Percentiles rank a stretch among this genome's conserved stretches.
phyloP scores from a whole-genome alignment of 1,140 invertebrate genomes.

The Heliconius eleuchia region DNA sequence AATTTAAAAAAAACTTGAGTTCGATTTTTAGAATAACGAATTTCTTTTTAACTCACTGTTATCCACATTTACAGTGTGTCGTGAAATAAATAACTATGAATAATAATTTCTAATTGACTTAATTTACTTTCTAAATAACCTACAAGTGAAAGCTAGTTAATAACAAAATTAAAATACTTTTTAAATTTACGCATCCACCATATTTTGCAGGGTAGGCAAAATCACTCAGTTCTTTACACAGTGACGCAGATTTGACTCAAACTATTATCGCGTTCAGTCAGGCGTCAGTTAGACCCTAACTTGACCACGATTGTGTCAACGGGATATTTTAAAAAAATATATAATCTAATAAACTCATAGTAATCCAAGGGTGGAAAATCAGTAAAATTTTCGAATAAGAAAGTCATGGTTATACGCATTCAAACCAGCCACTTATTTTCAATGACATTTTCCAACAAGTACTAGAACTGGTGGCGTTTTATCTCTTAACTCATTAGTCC shows the following conservation, averaged over 20 bases:
- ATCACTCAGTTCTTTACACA: no score
- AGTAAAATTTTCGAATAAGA: neutral
- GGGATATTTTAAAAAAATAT: neutral
- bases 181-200: no score
- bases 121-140: no score
- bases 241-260: neutral
- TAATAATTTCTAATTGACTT: no score
- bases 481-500: slow-evolving; percentile 41
- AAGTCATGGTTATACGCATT: slow-evolving; percentile 7
- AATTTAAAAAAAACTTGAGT: no score
- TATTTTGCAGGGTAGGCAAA: no score
- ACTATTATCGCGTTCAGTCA: neutral
- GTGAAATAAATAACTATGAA: no score
- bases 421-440: slow-evolving; percentile 28
- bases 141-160: no score
- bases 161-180: no score
- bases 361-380: neutral
- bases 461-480: slow-evolving; percentile 27
- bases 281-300: neutral
- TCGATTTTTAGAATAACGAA: no score
- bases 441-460: slow-evolving; percentile 33
- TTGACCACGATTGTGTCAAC: neutral
- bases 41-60: no score
- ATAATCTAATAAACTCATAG: neutral
- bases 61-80: no score